Evolutionary conservation across 2,888 invertebrate species (phyloP).

Genomic region (Lasioglossum malachurum): DNA sequence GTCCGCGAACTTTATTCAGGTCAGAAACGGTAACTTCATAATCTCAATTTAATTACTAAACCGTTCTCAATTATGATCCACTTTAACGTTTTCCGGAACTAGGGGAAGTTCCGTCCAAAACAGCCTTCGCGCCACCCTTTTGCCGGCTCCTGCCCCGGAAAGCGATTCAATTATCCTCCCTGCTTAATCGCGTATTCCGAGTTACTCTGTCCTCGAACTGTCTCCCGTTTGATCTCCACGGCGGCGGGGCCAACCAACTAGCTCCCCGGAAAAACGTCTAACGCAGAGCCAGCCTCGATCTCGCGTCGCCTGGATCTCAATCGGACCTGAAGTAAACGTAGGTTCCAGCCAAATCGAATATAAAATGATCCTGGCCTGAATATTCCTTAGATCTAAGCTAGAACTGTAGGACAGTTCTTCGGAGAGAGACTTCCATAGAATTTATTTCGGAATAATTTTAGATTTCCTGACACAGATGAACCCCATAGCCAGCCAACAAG

Average conservation of each 20-base stretch:
- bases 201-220: not conserved
- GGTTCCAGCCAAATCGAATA: not conserved
- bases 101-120: conserved; percentile 29
- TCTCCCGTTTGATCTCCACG: conserved; percentile 3
- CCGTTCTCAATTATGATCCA: conserved; percentile 34
- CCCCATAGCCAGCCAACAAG: not conserved
- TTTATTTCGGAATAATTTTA: not conserved
- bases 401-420: not conserved
- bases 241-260: not conserved
- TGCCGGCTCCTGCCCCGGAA: not conserved
- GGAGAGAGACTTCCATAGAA: too few relatives aligned
- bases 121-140: conserved; percentile 16
- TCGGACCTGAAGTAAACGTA: not conserved
- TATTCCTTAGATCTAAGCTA: not conserved
- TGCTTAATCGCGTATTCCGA: conserved; percentile 34
- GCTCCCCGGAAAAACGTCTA: not conserved
- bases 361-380: not conserved
- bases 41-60: conserved; percentile 40
- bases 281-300: not conserved
- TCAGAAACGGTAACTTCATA: conserved; percentile 46
- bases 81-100: conserved; percentile 29
- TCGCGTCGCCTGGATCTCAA: not conserved
- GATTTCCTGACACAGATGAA: not conserved
- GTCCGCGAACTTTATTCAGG: conserved; percentile 45
- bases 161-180: conserved; percentile 39